phyloP scores from a whole-genome alignment of 1,140 invertebrate species.

The Dendroctonus ponderosae region DNA sequence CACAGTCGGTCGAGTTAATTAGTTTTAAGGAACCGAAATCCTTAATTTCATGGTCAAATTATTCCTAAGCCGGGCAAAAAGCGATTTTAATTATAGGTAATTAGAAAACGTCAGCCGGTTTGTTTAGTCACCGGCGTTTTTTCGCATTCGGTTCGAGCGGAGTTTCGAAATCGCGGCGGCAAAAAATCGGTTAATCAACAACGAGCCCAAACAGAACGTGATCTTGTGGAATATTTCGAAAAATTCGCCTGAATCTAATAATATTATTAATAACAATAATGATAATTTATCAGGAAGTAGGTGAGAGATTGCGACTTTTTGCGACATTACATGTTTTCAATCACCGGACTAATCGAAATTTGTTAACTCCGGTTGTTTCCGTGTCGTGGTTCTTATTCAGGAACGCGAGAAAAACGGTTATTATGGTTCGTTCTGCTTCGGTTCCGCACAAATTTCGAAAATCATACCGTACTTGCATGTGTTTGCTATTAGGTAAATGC shows the following conservation, averaged over 20 bases:
- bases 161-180: background rate
- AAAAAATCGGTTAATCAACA: background rate
- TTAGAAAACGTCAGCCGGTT: conserved; percentile 21
- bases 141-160: background rate
- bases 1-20: conserved; percentile 1
- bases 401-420: too few species aligned
- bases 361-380: background rate
- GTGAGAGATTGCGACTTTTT: conserved; percentile 3
- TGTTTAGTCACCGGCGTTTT: conserved; percentile 12
- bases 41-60: conserved; percentile 29
- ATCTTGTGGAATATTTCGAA: conserved; percentile 17
- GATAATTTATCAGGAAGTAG: conserved; percentile 9
- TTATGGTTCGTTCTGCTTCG: too few species aligned
- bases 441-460: too few species aligned
- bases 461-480: too few species aligned
- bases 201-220: background rate
- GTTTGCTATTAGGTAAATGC: too few species aligned
- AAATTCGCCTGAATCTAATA: conserved; percentile 17
- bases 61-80: conserved; percentile 16
- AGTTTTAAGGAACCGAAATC: conserved; percentile 16
- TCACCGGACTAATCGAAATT: conserved; percentile 16
- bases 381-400: background rate
- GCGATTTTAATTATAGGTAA: conserved; percentile 23
- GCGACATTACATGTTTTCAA: conserved; percentile 11
- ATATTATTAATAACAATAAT: background rate